These are phyloP conservation scores for Sturmia bella DNA, from an alignment of 2,888 invertebrate genomes.

Conservation along the genomic window DNA sequence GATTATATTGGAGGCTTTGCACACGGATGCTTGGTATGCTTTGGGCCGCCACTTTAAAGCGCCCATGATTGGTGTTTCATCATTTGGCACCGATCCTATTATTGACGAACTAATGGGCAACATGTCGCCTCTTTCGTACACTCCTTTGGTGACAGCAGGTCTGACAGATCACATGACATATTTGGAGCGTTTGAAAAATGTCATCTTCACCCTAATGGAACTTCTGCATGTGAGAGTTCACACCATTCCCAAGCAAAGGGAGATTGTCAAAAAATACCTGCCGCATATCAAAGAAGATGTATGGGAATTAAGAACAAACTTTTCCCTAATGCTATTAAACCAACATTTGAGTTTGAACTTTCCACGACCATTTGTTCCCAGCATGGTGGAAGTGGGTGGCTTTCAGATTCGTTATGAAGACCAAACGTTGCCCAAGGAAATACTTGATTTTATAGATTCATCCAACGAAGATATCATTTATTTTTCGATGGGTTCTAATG, in stretches of 20 bases:
- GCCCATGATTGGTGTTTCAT: constrained; percentile 73
- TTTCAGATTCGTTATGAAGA: constrained; percentile 76
- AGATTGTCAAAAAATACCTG: constrained; percentile 67
- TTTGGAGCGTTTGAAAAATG: constrained; percentile 77
- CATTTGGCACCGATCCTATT: constrained; percentile 71
- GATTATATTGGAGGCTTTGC: constrained; percentile 77
- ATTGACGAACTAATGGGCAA: constrained; percentile 74
- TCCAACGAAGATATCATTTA: constrained; percentile 81
- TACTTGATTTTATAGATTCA: constrained; percentile 79
- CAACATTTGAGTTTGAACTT: constrained; percentile 78
- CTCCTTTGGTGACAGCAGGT: constrained; percentile 73
- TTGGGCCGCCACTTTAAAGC: constrained; percentile 77
- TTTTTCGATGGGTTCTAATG: constrained; percentile 82
- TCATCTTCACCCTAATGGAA: constrained; percentile 64
- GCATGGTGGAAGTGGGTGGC: constrained; percentile 80
- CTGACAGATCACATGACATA: constrained; percentile 79
- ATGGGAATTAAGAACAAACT: constrained; percentile 72
- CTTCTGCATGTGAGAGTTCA: constrained; percentile 25
- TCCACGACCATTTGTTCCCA: constrained; percentile 78
- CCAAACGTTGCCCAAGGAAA: constrained; percentile 76
- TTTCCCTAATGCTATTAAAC: constrained; percentile 77
- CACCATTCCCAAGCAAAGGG: constrained; percentile 34
- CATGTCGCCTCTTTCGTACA: constrained; percentile 77
- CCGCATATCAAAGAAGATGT: constrained; percentile 72
- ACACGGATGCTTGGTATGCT: constrained; percentile 78